phyloP scores from a whole-genome alignment of 2,888 invertebrate genomes.

The Meganola albula region DNA sequence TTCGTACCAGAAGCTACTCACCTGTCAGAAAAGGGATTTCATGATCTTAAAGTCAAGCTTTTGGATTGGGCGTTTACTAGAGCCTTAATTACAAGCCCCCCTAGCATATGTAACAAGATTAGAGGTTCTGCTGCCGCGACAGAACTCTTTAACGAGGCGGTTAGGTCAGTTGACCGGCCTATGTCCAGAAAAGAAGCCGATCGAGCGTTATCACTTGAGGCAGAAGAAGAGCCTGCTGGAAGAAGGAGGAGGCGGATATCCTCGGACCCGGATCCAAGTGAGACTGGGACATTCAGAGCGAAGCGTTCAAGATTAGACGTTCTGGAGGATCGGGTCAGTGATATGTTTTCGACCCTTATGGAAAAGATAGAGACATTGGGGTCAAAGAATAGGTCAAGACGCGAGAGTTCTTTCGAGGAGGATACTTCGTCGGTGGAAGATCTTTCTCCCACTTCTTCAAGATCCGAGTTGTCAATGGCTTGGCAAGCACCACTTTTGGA shows the following conservation, averaged over 20 bases:
- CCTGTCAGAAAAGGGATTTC: conserved; percentile 12
- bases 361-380: conserved; percentile 3
- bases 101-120: conserved; percentile 11
- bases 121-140: conserved; percentile 14
- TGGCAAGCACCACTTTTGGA: conserved; percentile 3
- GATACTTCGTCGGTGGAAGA: neutral
- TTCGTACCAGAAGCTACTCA: conserved; percentile 13
- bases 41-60: conserved; percentile 7
- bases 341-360: conserved; percentile 5
- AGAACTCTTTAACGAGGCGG: conserved; percentile 11
- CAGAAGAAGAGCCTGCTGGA: neutral
- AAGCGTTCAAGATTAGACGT: conserved; percentile 3
- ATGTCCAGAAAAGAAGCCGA: conserved; percentile 12
- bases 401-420: neutral
- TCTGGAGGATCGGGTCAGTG: conserved; percentile 4
- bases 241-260: conserved; percentile 1
- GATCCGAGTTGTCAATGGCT: conserved; percentile 2
- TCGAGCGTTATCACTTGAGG: conserved; percentile 6
- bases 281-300: neutral
- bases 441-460: neutral
- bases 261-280: conserved; percentile 3
- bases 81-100: conserved; percentile 13
- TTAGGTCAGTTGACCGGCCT: neutral
- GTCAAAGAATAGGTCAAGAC: neutral
- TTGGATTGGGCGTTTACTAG: conserved; percentile 11